Conservation (phyloP, 2,888 invertebrate species). For the Stenotaenia linearis region DNA sequence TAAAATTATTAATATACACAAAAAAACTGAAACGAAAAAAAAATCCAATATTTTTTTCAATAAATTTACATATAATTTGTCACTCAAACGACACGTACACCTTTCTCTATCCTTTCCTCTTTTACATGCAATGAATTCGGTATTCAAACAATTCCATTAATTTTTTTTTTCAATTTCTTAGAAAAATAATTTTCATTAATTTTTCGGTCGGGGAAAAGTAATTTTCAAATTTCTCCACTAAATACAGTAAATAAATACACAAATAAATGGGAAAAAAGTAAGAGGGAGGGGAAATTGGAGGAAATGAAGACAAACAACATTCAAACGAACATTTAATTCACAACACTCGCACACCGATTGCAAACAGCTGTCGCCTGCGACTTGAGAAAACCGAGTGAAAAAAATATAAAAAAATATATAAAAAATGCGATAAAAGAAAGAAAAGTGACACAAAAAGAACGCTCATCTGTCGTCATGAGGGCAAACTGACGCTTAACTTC, state of each 20-base stretch:
- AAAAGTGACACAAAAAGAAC: background rate
- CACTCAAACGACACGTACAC: background rate
- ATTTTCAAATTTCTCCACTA: background rate
- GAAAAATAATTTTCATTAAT: background rate
- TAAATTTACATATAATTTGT: background rate
- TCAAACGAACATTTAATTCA: conserved; percentile 1
- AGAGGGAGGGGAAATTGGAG: background rate
- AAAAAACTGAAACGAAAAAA: background rate
- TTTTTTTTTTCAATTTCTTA: too few species aligned
- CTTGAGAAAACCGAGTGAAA: background rate
- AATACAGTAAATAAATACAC: background rate
- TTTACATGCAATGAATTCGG: too few species aligned
- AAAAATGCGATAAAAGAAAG: background rate
- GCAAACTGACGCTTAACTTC: background rate
- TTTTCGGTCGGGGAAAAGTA: too few species aligned
- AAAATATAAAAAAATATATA: background rate
- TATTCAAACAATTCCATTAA: background rate
- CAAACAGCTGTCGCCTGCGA: background rate
- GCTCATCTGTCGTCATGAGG: background rate
- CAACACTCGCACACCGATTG: background rate
- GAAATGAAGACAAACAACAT: background rate
- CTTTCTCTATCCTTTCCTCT: too few species aligned
- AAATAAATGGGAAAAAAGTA: background rate
- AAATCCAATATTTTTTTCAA: background rate
- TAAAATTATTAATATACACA: background rate